Percentiles rank a stretch among this genome's conserved stretches.
Evolutionary conservation across 1,140 invertebrate species (phyloP).

Genomic region (Belonocnema kinseyi): DNA sequence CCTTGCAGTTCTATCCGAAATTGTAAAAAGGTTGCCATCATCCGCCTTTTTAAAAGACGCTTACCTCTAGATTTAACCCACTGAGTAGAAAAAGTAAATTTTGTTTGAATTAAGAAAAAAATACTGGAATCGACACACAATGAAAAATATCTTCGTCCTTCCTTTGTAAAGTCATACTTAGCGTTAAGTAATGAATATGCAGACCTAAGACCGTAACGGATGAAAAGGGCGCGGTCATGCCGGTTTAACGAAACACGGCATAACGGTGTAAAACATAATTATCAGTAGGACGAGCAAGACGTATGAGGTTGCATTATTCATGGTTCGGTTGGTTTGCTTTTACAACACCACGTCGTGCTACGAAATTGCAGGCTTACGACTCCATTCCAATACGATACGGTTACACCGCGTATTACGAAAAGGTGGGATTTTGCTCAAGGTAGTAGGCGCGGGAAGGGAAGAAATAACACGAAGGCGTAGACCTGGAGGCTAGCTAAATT

Average conservation of each 20-base stretch:
- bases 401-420: conserved; percentile 39
- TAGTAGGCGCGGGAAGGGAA: conserved; percentile 33
- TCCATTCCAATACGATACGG: conserved; percentile 55
- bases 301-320: conserved; percentile 70
- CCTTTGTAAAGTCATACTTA: conserved; percentile 62
- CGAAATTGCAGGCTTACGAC: conserved; percentile 66
- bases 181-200: conserved; percentile 69
- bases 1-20: too few relatives aligned
- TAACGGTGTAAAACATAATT: conserved; percentile 73
- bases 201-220: conserved; percentile 58
- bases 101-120: background rate
- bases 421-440: conserved; percentile 45
- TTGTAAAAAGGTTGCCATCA: too few relatives aligned
- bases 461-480: conserved; percentile 50
- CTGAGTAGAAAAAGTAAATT: background rate
- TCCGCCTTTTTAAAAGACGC: too few relatives aligned
- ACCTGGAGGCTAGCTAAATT: conserved; percentile 43
- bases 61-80: too few relatives aligned
- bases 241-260: conserved; percentile 71
- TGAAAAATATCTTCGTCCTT: conserved; percentile 40
- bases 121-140: background rate
- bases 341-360: conserved; percentile 55
- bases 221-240: conserved; percentile 55
- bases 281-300: conserved; percentile 68
- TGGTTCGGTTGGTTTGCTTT: conserved; percentile 65